Percentiles rank a stretch among this genome's conserved stretches.
Evolutionary conservation across 2,797 vertebrate genomes (phyloP).

Genomic region (Periophthalmus magnuspinnatus): DNA sequence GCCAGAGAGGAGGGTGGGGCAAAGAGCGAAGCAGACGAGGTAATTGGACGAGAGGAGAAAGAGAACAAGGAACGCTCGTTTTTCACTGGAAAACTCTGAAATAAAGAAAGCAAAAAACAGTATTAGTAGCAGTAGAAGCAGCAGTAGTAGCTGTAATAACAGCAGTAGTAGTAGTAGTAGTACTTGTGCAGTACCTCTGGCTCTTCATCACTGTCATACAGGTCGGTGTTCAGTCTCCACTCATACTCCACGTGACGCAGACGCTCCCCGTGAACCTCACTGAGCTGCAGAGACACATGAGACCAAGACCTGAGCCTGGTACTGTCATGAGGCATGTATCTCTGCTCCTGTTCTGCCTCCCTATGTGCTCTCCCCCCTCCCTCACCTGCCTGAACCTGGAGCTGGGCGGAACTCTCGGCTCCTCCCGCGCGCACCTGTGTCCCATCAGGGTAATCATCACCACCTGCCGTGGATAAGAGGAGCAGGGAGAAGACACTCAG

Average conservation of each 20-base stretch:
- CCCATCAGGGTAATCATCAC: too few species aligned
- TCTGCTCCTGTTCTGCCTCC: too few species aligned
- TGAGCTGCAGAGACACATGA: constrained; percentile 65
- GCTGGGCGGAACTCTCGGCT: too few species aligned
- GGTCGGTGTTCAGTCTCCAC: constrained; percentile 81
- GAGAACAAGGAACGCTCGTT: constrained; percentile 69
- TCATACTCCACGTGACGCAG: constrained; percentile 84
- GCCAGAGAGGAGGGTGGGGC: constrained; percentile 53
- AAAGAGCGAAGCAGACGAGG: constrained; percentile 62
- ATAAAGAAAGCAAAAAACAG: not conserved
- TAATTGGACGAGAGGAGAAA: constrained; percentile 66
- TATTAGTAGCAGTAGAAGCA: not conserved
- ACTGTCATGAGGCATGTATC: too few species aligned
- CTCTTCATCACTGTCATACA: constrained; percentile 85
- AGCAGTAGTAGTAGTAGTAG: not conserved
- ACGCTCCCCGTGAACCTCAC: constrained; percentile 82
- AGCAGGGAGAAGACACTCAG: too few species aligned
- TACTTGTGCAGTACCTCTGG: constrained; percentile 66
- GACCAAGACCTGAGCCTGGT: not conserved
- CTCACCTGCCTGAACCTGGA: too few species aligned
- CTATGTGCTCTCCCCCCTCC: too few species aligned
- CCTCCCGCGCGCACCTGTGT: too few species aligned
- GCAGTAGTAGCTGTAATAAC: not conserved
- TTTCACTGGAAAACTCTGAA: constrained; percentile 73
- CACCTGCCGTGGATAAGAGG: too few species aligned